Evolutionary conservation across 2,888 invertebrate genomes (phyloP).

Genomic region (Callyntrura sp.): DNA sequence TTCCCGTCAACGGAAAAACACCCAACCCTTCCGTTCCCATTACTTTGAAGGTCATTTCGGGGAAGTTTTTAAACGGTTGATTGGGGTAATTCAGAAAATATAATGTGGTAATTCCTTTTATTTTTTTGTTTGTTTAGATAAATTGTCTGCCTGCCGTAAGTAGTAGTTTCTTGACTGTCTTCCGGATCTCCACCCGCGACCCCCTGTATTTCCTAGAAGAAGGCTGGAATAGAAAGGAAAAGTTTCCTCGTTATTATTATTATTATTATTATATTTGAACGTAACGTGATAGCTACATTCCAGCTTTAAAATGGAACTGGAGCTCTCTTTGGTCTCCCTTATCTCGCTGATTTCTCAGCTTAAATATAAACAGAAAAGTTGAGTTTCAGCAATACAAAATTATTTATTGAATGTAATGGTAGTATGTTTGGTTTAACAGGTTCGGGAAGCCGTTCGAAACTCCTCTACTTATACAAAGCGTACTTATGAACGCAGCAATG

Average conservation of each 20-base stretch:
- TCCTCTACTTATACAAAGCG: conserved; percentile 97
- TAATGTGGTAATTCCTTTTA: background rate
- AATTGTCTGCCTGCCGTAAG: too few species aligned
- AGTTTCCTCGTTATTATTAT: background rate
- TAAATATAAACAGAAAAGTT: too few species aligned
- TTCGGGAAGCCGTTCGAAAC: conserved; percentile 99
- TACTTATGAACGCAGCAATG: conserved; percentile 99
- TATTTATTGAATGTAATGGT: too few species aligned
- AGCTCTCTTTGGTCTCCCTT: conserved; percentile 89
- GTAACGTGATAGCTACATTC: too few species aligned
- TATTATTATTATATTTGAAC: too few species aligned
- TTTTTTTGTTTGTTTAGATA: background rate
- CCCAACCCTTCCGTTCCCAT: conserved; percentile 61
- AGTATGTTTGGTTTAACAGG: too few species aligned
- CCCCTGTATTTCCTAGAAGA: background rate
- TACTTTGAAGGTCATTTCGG: conserved; percentile 35
- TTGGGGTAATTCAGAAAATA: background rate
- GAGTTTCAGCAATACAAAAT: too few species aligned
- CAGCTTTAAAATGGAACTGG: conserved; percentile 79
- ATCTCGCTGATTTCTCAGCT: conserved; percentile 93
- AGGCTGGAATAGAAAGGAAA: background rate
- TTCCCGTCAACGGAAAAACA: background rate
- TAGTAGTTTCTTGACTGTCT: too few species aligned
- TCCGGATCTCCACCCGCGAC: background rate
- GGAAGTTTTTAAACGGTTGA: background rate